Base-by-base conservation (phyloP, 2,113 vertebrate species). In the Chaenogobius annularis region DNA sequence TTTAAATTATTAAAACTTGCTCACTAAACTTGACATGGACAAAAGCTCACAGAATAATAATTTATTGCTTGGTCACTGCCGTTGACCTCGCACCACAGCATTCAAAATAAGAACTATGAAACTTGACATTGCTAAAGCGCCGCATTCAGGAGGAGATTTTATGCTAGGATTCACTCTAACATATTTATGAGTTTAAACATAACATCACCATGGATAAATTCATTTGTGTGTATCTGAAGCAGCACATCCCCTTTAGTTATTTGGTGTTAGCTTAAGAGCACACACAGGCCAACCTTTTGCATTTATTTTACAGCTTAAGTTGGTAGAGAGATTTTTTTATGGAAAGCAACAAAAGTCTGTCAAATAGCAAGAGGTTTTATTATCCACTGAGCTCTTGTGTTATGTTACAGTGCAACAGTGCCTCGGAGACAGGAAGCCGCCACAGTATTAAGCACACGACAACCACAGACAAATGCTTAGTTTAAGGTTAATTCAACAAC, bases 51-150 rank as follows among this genome's bases (percentile, higher is more conserved):
- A 64, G 77, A 82, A 64, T 68, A 65, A 64, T 59, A 68, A 77
- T 43, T 65, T 72, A 67, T 68, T 68, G 17, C 22, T 37, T 82
- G 72, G 76, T 71, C 73, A 72, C 20, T 72, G 75, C 37, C 75
- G 72, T 31, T 19, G 72, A 71, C 79, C 71, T 54, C 43, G 65
- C 61, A 73, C 73, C 72, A 79, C 71, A 15, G 22, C 43, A 22
- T 72, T 79, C 46, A 55, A 80, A 79, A 83, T 74, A 84, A 82
- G 81, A 48, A 44, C 19, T 37, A 77, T 77, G 35, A 68, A 69
- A 76, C 58, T 75, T 82, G 75, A 66, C 75, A 73, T 77, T 40
- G 69, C 83, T 83, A 3, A 22, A 75, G 88, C 56, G 0, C 2
- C 52, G 54, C 71, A 68, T 78, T 77, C 66, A 40, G 40, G 70